Conservation (phyloP, 2,113 vertebrate genomes). For the Ceratotherium simum region DNA sequence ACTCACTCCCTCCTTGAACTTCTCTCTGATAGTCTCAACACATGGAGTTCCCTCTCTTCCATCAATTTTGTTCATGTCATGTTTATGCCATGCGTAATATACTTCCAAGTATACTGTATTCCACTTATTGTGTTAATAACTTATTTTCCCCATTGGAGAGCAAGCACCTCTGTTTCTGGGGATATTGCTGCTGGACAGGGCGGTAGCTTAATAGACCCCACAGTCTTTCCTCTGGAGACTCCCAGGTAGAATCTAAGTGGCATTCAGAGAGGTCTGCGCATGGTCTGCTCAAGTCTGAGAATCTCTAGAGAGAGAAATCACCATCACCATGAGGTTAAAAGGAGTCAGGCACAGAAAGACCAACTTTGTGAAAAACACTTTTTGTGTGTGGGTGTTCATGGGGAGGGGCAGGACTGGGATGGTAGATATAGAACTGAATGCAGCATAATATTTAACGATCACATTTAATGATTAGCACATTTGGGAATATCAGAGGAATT, state of each 20-base stretch:
- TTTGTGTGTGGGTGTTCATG: neutral
- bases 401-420: neutral
- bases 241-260: neutral
- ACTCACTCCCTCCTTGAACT: neutral
- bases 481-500: neutral
- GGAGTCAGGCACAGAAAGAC: neutral
- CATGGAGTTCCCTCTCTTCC: neutral
- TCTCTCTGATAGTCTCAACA: neutral
- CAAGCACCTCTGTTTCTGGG: neutral
- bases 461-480: neutral
- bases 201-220: neutral
- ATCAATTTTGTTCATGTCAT: neutral
- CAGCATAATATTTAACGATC: neutral
- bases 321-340: neutral
- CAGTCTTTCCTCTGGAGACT: neutral
- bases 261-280: neutral
- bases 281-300: neutral
- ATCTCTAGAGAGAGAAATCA: neutral
- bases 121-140: neutral
- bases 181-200: neutral
- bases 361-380: neutral
- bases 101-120: neutral
- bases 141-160: neutral
- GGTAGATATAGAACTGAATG: neutral
- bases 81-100: neutral